A percentile compares a stretch with the other conserved stretches of the same genome.
Evolutionary conservation across 2,888 invertebrate genomes (phyloP).

Genomic region (Pterobdella sp.): DNA sequence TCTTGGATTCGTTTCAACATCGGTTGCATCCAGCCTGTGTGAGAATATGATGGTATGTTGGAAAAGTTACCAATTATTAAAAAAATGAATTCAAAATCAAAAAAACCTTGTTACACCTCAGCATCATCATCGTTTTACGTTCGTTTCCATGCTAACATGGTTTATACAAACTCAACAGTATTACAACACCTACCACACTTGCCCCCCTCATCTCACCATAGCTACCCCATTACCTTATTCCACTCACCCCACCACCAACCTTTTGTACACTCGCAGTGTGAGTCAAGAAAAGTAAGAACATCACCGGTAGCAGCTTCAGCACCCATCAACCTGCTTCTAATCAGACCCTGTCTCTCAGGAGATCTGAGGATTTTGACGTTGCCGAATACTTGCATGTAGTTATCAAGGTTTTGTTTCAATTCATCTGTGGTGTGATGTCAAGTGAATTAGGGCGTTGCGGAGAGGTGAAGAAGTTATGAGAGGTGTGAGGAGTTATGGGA

Average conservation of each 20-base stretch:
- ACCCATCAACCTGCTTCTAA: slow-evolving; percentile 82
- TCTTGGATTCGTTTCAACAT: slow-evolving; percentile 46
- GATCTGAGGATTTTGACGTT: slow-evolving; percentile 89
- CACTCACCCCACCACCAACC: slow-evolving; percentile 40
- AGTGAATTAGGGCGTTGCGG: not conserved
- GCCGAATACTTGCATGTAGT: slow-evolving; percentile 72
- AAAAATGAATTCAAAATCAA: no score
- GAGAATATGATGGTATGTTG: not conserved
- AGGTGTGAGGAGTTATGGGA: not conserved
- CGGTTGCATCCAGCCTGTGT: slow-evolving; percentile 51
- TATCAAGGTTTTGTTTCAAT: slow-evolving; percentile 78
- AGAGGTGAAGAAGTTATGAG: not conserved
- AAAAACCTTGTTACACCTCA: not conserved
- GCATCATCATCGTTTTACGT: not conserved
- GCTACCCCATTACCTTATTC: not conserved
- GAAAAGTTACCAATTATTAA: no score
- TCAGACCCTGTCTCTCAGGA: slow-evolving; percentile 77
- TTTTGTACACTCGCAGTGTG: slow-evolving; percentile 89
- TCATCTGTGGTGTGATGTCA: slow-evolving; percentile 62
- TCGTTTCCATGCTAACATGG: not conserved
- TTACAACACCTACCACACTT: not conserved
- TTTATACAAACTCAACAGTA: not conserved
- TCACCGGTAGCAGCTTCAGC: slow-evolving; percentile 76
- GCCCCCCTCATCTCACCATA: not conserved
- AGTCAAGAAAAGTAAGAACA: slow-evolving; percentile 90